Percentiles rank a stretch among this genome's conserved stretches.
These are phyloP conservation scores for Drosophila cognata DNA, from an alignment of 2,888 invertebrate species.

Conservation along the genomic window DNA sequence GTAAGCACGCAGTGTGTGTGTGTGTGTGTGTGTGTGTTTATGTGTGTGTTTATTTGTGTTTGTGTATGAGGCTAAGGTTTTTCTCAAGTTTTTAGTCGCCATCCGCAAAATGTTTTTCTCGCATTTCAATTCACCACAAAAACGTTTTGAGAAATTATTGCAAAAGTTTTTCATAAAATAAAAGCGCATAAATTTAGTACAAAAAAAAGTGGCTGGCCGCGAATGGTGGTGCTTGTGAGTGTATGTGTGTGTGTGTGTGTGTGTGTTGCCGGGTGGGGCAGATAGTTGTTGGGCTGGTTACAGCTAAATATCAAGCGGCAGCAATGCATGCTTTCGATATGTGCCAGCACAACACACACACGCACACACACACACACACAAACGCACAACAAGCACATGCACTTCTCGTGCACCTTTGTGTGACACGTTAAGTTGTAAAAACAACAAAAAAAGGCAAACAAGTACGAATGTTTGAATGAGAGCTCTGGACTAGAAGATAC, in stretches of 20 bases:
- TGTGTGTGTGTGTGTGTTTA: slow-evolving; percentile 18
- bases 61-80: slow-evolving; percentile 56
- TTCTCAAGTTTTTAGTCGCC: slow-evolving; percentile 83
- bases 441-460: slow-evolving; percentile 37
- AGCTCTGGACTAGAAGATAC: background rate
- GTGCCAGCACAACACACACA: slow-evolving; percentile 33
- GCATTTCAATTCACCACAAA: slow-evolving; percentile 84
- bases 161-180: slow-evolving; percentile 83
- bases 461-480: background rate
- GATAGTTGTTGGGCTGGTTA: slow-evolving; percentile 53
- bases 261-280: slow-evolving; percentile 17
- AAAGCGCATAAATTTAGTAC: slow-evolving; percentile 82
- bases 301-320: slow-evolving; percentile 69
- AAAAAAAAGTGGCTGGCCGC: slow-evolving; percentile 48
- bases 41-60: slow-evolving; percentile 27
- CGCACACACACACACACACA: slow-evolving; percentile 15
- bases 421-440: slow-evolving; percentile 74
- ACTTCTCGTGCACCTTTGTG: slow-evolving; percentile 68
- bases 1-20: slow-evolving; percentile 9
- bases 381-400: slow-evolving; percentile 21
- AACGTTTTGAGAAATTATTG: slow-evolving; percentile 84
- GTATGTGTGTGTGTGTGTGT: background rate
- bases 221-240: background rate
- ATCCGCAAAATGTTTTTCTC: slow-evolving; percentile 84
- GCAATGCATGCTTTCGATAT: slow-evolving; percentile 69